Evolutionary conservation across 2,888 invertebrate genomes (phyloP).

Genomic region (Scotopteryx bipunctaria): DNA sequence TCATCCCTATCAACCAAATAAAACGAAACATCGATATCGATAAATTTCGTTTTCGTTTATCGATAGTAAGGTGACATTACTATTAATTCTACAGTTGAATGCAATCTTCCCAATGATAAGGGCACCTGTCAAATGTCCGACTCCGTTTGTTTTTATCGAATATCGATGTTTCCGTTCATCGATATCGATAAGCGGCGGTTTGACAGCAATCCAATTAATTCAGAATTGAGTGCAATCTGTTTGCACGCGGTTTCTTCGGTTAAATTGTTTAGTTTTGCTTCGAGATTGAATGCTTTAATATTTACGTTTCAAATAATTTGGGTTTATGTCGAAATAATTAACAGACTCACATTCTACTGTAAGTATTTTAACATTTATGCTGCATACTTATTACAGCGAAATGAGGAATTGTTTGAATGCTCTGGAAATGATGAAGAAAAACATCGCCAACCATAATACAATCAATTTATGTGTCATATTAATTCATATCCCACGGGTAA

Average conservation of each 20-base stretch:
- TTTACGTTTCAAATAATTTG: slow-evolving; percentile 1
- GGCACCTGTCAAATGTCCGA: slow-evolving; percentile 5
- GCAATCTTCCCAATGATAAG: slow-evolving; percentile 10
- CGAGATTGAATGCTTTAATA: slow-evolving; percentile 1
- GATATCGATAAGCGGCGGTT: slow-evolving; percentile 16
- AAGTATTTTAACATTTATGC: no score
- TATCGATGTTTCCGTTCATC: slow-evolving; percentile 12
- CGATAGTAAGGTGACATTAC: no score
- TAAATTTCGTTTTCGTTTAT: no score
- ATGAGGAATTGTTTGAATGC: no score
- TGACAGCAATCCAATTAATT: slow-evolving; percentile 29
- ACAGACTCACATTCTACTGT: no score
- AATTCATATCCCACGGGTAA: no score
- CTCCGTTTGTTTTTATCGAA: slow-evolving; percentile 4
- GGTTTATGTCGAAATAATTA: background rate
- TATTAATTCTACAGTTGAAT: slow-evolving; percentile 2
- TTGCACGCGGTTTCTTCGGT: slow-evolving; percentile 20
- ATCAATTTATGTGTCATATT: no score
- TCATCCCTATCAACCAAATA: no score
- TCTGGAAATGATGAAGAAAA: no score
- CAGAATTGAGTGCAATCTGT: slow-evolving; percentile 21
- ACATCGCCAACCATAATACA: no score
- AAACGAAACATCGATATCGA: slow-evolving; percentile 14
- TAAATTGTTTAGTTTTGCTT: slow-evolving; percentile 21
- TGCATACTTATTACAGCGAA: no score